Base-by-base conservation (phyloP, 2,888 invertebrate species). In the Heterodera filipjevi region DNA sequence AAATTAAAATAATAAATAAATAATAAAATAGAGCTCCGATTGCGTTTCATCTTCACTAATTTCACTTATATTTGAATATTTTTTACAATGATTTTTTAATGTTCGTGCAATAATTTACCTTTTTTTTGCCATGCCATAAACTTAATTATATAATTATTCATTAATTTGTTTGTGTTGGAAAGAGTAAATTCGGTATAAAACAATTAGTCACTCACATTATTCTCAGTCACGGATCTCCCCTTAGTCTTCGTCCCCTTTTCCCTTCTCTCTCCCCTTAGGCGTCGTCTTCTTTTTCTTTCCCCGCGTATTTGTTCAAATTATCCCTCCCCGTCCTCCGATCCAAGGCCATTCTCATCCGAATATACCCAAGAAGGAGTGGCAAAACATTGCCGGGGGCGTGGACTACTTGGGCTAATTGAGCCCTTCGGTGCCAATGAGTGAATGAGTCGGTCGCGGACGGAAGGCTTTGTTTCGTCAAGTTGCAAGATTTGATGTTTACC, bases 381-480 rank as follows among this genome's bases (percentile, higher is more conserved):
- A 59, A 59, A 59, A 59, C 59, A 59, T 59, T 59, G 59, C 59
- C 59, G 59, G 59, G 59, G 27, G 59, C 3, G 59, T n/a, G 59
- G 10, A 8, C 27, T 59, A 59, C 59, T 59, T n/a, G 59, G 59
- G 27, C 59, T 59, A 59, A 59, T 59, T 59, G 59, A 59, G 59
- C 59, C 59, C 59, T 59, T 59, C 59, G 59, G 59, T 27, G 27
- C 59, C n/a, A 59, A 59, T 27, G 59, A 59, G 39, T 39, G 39
- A 39, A 12, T 39, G 39, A 39, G 59, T 59, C 59, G n/a, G n/a
- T 59, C 59, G 59, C 27, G 53, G 27, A 59, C 53, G 53, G 27
- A 59, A 59, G 59, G 59, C 59, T 59, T 59, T 59, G 59, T 59
- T 22, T 59, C 27, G 59, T 59, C 59, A 59, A 59, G 59, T 59